Evolutionary conservation across 2,888 invertebrate genomes (phyloP).

Genomic region (Leucania comma): DNA sequence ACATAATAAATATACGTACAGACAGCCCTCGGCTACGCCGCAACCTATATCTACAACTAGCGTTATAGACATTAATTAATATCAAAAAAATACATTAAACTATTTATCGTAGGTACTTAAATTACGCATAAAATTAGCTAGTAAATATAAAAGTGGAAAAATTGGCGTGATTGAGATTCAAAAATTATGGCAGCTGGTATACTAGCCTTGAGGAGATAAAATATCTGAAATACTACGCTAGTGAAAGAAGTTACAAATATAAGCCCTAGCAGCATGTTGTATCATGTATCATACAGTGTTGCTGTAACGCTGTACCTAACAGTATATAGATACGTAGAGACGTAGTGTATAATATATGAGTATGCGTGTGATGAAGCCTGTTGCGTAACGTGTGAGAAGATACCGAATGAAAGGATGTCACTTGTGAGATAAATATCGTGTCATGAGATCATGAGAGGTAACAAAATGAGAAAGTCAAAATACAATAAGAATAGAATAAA

Average conservation of each 20-base stretch:
- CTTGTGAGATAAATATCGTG: constrained; percentile 78
- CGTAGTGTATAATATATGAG: constrained; percentile 68
- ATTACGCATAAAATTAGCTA: constrained; percentile 81
- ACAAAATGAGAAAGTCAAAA: constrained; percentile 81
- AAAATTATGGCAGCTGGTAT: constrained; percentile 75
- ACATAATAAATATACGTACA: constrained; percentile 81
- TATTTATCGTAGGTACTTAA: constrained; percentile 74
- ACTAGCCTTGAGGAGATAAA: constrained; percentile 78
- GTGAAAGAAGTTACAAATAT: constrained; percentile 80
- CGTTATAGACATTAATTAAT: constrained; percentile 66
- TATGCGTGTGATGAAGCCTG: constrained; percentile 79
- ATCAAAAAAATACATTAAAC: constrained; percentile 72
- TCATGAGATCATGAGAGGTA: constrained; percentile 84
- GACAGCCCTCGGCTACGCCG: constrained; percentile 73
- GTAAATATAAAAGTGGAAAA: constrained; percentile 80
- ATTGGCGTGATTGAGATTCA: constrained; percentile 82
- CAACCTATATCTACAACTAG: constrained; percentile 76
- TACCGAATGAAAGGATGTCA: constrained; percentile 79
- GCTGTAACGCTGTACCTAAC: constrained; percentile 73
- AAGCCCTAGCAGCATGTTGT: constrained; percentile 83
- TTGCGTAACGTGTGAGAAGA: constrained; percentile 70
- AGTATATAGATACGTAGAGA: constrained; percentile 62
- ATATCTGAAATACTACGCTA: constrained; percentile 84
- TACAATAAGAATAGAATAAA: constrained; percentile 74
- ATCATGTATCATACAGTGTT: constrained; percentile 74